Conservation (phyloP, 2,888 invertebrate species). For the Diaperis boleti region DNA sequence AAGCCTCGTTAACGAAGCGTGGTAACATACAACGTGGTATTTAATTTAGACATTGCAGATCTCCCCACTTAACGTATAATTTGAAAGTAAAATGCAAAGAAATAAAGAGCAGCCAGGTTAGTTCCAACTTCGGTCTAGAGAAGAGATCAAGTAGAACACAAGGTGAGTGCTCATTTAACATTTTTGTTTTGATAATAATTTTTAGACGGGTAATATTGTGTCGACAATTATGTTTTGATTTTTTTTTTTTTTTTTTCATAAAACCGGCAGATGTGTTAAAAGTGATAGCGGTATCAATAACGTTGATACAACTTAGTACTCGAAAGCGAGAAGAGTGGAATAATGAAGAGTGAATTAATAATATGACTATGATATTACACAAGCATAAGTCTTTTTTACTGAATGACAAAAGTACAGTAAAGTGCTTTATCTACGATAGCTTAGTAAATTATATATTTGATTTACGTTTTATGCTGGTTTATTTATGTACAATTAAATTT, state of each 20-base stretch:
- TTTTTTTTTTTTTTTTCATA: neutral
- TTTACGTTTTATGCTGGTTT: too few relatives aligned
- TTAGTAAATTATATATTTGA: too few relatives aligned
- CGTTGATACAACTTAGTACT: too few relatives aligned
- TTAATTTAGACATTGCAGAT: conserved; percentile 28
- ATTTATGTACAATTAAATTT: too few relatives aligned
- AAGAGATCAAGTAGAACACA: conserved; percentile 45
- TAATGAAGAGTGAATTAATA: too few relatives aligned
- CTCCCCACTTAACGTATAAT: conserved; percentile 20
- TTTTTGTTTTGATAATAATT: conserved; percentile 8
- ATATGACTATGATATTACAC: too few relatives aligned
- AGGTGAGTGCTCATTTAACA: conserved; percentile 38
- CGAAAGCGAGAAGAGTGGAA: too few relatives aligned
- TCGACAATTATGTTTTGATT: neutral
- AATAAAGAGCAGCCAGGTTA: conserved; percentile 33
- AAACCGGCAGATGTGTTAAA: neutral
- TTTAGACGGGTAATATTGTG: neutral
- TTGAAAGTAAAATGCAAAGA: conserved; percentile 41
- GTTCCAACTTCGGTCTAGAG: conserved; percentile 47
- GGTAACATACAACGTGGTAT: conserved; percentile 9
- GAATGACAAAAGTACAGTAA: too few relatives aligned
- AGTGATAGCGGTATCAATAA: neutral
- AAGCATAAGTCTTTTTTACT: too few relatives aligned
- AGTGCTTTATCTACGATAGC: too few relatives aligned
- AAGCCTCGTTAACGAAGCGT: conserved; percentile 23